Percentiles rank a stretch among this genome's conserved stretches.
Conservation (phyloP, 2,888 invertebrate species). For the Pherbina coryleti region DNA sequence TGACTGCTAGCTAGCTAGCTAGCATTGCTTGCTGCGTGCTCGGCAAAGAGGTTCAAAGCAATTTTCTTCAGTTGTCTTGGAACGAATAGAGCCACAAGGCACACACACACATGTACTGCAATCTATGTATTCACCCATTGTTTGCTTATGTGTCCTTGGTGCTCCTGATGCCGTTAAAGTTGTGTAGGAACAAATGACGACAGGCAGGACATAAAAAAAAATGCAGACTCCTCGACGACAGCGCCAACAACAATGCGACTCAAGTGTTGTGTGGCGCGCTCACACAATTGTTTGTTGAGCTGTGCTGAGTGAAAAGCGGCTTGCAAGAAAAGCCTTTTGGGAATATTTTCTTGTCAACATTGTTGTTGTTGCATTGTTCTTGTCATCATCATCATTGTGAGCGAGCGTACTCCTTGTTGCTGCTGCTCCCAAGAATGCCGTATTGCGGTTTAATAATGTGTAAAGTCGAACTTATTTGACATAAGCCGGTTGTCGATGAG, state of each 20-base stretch:
- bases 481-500: constrained; percentile 46
- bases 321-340: constrained; percentile 33
- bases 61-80: constrained; percentile 19
- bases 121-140: constrained; percentile 6
- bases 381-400: constrained; percentile 42
- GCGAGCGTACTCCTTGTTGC: constrained; percentile 56
- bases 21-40: neutral
- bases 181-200: constrained; percentile 35
- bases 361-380: constrained; percentile 11
- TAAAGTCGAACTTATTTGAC: constrained; percentile 64
- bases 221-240: neutral
- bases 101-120: neutral
- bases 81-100: neutral
- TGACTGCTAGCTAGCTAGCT: neutral
- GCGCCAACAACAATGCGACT: constrained; percentile 17
- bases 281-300: constrained; percentile 35
- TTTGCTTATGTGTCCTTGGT: constrained; percentile 15
- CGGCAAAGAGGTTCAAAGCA: constrained; percentile 24
- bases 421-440: constrained; percentile 47
- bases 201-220: constrained; percentile 13
- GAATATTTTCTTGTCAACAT: constrained; percentile 35
- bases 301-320: constrained; percentile 39
- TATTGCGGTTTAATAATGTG: constrained; percentile 64
- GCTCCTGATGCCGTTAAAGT: constrained; percentile 25
- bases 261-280: constrained; percentile 18